These are phyloP conservation scores for Poecilobothrus nobilitatus DNA, from an alignment of 2,888 invertebrate species.

Conservation along the genomic window DNA sequence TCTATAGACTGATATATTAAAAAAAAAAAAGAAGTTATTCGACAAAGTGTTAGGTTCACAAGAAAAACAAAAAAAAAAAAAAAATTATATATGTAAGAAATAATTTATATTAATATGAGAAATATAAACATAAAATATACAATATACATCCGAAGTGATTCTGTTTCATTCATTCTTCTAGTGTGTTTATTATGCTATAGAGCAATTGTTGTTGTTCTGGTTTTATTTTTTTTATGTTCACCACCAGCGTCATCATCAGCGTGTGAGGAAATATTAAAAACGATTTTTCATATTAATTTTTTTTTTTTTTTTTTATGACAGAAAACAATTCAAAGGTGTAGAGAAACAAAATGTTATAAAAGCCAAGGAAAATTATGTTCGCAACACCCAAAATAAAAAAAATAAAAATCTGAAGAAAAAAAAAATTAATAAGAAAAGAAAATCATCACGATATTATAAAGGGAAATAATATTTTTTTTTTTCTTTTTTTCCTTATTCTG, in stretches of 20 bases:
- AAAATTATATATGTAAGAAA: no score
- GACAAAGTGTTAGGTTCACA: no score
- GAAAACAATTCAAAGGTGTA: background rate
- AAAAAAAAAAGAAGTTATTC: no score
- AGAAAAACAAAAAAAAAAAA: no score
- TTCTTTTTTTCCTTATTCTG: background rate
- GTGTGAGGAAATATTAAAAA: constrained; percentile 6
- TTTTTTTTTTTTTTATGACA: background rate
- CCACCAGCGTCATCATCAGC: background rate
- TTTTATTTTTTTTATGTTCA: background rate
- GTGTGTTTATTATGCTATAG: no score
- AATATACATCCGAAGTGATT: no score
- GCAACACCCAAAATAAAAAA: background rate
- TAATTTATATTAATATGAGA: no score
- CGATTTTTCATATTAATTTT: background rate
- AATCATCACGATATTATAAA: background rate
- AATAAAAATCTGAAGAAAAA: background rate
- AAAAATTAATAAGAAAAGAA: background rate
- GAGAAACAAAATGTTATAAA: constrained; percentile 1
- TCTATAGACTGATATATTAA: no score
- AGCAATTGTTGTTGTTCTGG: no score
- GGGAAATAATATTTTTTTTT: background rate
- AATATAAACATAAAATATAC: no score
- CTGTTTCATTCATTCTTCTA: no score
- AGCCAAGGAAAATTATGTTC: constrained; percentile 1